These are phyloP conservation scores for Ceratoteleas bidentatus DNA, from an alignment of 1,140 invertebrate genomes.

Conservation along the genomic window DNA sequence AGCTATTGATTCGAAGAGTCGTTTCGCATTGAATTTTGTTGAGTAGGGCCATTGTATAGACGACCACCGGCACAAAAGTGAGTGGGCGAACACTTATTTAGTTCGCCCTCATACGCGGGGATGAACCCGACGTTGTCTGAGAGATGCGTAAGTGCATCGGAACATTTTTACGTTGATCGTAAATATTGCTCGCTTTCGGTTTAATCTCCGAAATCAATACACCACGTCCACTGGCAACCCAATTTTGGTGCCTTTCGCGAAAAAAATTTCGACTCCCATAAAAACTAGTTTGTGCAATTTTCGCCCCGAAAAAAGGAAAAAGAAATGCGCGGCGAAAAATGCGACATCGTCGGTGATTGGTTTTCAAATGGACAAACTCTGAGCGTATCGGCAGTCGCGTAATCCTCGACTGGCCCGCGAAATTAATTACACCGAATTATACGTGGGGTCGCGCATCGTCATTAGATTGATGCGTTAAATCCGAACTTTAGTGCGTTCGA, in stretches of 20 bases:
- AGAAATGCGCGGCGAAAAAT: no score
- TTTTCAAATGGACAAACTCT: background rate
- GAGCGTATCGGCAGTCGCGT: no score
- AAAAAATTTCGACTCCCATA: no score
- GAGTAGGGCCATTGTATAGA: slow-evolving; percentile 15
- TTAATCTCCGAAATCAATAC: no score
- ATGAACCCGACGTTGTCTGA: background rate
- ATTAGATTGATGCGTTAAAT: slow-evolving; percentile 54
- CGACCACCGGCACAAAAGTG: slow-evolving; percentile 5
- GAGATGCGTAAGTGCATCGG: background rate
- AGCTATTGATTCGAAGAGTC: slow-evolving; percentile 17
- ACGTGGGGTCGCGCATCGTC: slow-evolving; percentile 22
- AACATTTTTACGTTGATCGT: no score
- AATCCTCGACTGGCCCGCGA: slow-evolving; percentile 5
- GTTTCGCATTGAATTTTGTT: slow-evolving; percentile 23
- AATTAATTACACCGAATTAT: slow-evolving; percentile 40
- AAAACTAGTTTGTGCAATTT: no score
- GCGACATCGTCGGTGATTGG: background rate
- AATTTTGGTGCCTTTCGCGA: no score
- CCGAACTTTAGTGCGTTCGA: slow-evolving; percentile 39
- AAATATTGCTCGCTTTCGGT: no score
- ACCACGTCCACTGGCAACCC: no score
- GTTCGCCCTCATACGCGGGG: slow-evolving; percentile 6
- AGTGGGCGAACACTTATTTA: slow-evolving; percentile 3
- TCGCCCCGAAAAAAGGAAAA: no score